A percentile compares a stretch with the other conserved stretches of the same genome.
These are phyloP conservation scores for Heterohyrax brucei DNA, from an alignment of 2,797 vertebrate genomes.

Conservation along the genomic window DNA sequence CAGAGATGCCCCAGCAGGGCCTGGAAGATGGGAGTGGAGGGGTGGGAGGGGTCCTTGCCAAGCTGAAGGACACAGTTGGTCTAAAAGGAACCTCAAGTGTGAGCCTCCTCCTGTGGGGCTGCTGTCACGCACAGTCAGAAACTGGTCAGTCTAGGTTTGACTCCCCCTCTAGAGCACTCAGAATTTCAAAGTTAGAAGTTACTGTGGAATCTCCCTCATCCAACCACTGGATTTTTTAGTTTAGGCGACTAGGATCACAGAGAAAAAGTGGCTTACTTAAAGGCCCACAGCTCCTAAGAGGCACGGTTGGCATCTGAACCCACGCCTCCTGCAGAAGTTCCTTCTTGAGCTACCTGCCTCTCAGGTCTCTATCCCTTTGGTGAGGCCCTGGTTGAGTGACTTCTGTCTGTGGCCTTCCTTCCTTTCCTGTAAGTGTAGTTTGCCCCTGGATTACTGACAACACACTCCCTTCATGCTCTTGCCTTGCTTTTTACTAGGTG, in stretches of 20 bases:
- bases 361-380: too few relatives aligned
- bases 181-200: slow-evolving; percentile 29
- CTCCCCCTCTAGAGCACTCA: background rate
- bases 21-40: background rate
- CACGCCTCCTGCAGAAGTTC: background rate
- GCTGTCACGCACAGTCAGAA: background rate
- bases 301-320: background rate
- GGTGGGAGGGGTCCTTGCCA: background rate
- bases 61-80: background rate
- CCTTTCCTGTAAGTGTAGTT: background rate
- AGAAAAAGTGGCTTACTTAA: background rate
- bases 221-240: background rate
- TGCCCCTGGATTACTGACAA: background rate
- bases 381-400: background rate
- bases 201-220: background rate
- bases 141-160: background rate
- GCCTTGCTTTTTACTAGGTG: background rate
- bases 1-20: background rate
- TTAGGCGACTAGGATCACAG: too few relatives aligned
- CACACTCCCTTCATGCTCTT: background rate
- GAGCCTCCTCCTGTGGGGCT: background rate
- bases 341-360: background rate
- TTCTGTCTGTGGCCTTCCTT: background rate
- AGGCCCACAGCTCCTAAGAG: background rate
- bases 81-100: background rate